A percentile compares a stretch with the other conserved stretches of the same genome.
These are phyloP conservation scores for Drosophila diplacantha DNA, from an alignment of 2,888 invertebrate species.

Conservation along the genomic window DNA sequence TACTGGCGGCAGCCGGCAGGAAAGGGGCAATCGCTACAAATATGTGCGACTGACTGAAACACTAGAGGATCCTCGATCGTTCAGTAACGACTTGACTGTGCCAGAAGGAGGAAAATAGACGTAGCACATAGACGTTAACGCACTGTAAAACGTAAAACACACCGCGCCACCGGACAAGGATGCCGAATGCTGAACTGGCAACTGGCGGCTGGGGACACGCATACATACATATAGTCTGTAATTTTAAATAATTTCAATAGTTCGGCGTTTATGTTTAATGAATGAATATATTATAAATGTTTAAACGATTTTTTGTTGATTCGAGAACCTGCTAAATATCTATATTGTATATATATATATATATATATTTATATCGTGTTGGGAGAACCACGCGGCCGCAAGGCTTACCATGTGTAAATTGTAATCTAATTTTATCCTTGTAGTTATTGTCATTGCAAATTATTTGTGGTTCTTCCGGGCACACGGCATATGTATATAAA, in stretches of 20 bases:
- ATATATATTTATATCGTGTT: slow-evolving; percentile 8
- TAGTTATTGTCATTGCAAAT: slow-evolving; percentile 6
- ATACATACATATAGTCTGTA: background rate
- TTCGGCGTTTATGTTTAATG: slow-evolving; percentile 12
- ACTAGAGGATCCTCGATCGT: background rate
- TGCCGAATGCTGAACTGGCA: background rate
- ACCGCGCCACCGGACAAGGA: background rate
- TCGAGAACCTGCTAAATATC: slow-evolving; percentile 15
- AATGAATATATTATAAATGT: slow-evolving; percentile 10
- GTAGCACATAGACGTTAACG: background rate
- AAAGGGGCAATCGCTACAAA: background rate
- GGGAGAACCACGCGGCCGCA: background rate
- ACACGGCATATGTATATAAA: background rate
- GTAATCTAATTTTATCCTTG: slow-evolving; percentile 10
- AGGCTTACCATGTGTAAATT: slow-evolving; percentile 14
- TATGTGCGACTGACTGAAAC: slow-evolving; percentile 4
- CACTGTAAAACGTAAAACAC: slow-evolving; percentile 2
- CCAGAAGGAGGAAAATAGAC: background rate
- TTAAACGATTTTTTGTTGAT: slow-evolving; percentile 15
- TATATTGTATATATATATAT: background rate
- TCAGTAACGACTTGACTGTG: background rate
- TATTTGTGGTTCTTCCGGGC: slow-evolving; percentile 1
- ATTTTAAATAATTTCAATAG: slow-evolving; percentile 2
- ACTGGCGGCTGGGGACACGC: no score
- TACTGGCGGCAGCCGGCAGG: background rate